These are phyloP conservation scores for Strigamia transsilvanica DNA, from an alignment of 2,888 invertebrate species.

Conservation along the genomic window DNA sequence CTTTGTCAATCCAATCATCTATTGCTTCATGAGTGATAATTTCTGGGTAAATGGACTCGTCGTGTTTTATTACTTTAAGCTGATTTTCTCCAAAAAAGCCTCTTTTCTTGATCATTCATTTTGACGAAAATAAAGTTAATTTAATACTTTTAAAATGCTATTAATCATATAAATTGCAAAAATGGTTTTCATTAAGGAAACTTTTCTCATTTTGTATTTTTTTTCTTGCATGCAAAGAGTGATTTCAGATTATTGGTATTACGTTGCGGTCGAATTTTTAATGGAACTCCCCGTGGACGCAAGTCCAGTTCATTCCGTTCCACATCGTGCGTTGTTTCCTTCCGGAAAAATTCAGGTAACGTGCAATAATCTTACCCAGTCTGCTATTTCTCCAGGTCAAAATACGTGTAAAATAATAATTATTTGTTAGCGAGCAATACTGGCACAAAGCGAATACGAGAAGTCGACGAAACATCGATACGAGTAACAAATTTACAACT, in stretches of 20 bases:
- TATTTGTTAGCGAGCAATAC: constrained; percentile 11
- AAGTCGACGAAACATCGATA: constrained; percentile 11
- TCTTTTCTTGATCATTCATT: neutral
- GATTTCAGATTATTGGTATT: constrained; percentile 50
- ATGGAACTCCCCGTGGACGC: constrained; percentile 40
- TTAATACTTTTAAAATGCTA: no score
- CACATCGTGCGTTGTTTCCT: constrained; percentile 55
- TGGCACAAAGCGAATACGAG: neutral
- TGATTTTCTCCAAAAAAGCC: neutral
- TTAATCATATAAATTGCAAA: no score
- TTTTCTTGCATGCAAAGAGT: constrained; percentile 50
- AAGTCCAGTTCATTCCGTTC: constrained; percentile 53
- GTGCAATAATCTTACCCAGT: neutral
- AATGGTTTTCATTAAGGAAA: neutral
- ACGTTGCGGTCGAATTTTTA: constrained; percentile 50
- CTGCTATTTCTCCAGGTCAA: neutral
- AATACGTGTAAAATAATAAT: neutral
- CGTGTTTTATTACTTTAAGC: neutral
- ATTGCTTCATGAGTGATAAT: constrained; percentile 62
- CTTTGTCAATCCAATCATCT: constrained; percentile 60
- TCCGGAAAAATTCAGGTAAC: constrained; percentile 55
- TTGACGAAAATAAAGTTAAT: neutral
- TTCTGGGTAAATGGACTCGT: constrained; percentile 58
- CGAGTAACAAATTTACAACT: constrained; percentile 32
- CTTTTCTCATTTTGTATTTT: neutral